These are phyloP conservation scores for Seriola quinqueradiata DNA, from an alignment of 2,113 vertebrate genomes.

Conservation along the genomic window DNA sequence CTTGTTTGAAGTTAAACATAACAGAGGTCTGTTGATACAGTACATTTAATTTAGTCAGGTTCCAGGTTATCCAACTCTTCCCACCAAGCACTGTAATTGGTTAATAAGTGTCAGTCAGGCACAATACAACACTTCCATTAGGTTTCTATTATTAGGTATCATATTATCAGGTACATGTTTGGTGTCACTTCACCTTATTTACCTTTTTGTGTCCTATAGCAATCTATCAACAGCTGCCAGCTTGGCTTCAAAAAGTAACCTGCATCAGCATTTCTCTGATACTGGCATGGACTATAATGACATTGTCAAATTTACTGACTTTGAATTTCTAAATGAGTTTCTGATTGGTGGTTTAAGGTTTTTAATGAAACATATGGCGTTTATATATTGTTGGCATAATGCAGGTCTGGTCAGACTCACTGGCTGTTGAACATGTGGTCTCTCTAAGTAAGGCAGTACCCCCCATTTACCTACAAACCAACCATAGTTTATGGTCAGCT, in stretches of 20 bases:
- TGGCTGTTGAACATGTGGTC: neutral
- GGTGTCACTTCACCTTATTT: neutral
- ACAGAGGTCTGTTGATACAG: neutral
- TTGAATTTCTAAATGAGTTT: neutral
- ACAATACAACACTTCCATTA: neutral
- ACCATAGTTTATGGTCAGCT: conserved; percentile 31
- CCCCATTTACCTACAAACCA: conserved; percentile 18
- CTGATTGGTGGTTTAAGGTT: neutral
- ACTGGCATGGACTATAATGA: neutral
- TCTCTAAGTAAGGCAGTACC: neutral
- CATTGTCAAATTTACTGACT: neutral
- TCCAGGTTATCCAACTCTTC: neutral
- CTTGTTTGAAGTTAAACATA: neutral
- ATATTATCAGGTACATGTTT: neutral
- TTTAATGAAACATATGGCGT: conserved; percentile 11
- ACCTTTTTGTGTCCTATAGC: neutral
- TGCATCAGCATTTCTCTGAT: neutral
- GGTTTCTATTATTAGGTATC: too few species aligned
- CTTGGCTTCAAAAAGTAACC: neutral
- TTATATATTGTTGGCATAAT: conserved; percentile 5
- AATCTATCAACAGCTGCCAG: neutral
- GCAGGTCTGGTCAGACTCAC: neutral
- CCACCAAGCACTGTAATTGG: neutral
- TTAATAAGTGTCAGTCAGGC: neutral
- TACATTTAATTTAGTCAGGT: neutral